Base-by-base conservation (phyloP, 2,888 invertebrate genomes). In the Crioceris asparagi region DNA sequence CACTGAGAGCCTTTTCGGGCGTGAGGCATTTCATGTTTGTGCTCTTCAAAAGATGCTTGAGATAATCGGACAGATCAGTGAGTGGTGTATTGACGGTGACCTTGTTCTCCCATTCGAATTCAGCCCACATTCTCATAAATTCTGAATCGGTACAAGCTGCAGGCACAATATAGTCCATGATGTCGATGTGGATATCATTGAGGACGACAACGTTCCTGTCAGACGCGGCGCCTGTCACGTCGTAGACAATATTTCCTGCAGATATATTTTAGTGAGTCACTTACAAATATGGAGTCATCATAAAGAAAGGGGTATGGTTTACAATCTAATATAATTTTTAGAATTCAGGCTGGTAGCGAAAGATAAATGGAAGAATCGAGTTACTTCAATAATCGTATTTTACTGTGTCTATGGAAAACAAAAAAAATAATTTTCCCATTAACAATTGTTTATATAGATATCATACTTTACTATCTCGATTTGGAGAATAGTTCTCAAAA, bases 101-200 rank as follows among this genome's bases (percentile, higher is more conserved):
- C 76, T 99, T 99, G 67, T 99, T 99, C 71, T 99, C 98, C 98
- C 98, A 99, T 68, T 99, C 98, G 69, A 99, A 99, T 71, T 97
- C 97, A 2, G 94, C 92, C 98, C 98, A 99, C 98, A 99, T 99
- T 67, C 88, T 84, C 4, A 98, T 70, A 74, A 98, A 99, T 69
- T 98, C 97, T 0, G 83, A 79, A 64, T 98, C 98, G 35, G 83
- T 87, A 65, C 97, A 97, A 26, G 74, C 67, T 11, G 93, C 93
- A 14, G 96, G 96, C 57, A 96, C 84, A 57, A 96, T 94, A 68
- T 96, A 96, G 70, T 99, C 98, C 88, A 98, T 94, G 52, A 98
- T 96, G 67, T 98, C 98, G 60, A 99, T 96, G 65, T 97, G 96
- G 57, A 99, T 97, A 64, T 99, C 98, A 63, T 97, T 96, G 34